phyloP scores from a whole-genome alignment of 2,113 vertebrate species.

The Sinocyclocheilus anophthalmus region DNA sequence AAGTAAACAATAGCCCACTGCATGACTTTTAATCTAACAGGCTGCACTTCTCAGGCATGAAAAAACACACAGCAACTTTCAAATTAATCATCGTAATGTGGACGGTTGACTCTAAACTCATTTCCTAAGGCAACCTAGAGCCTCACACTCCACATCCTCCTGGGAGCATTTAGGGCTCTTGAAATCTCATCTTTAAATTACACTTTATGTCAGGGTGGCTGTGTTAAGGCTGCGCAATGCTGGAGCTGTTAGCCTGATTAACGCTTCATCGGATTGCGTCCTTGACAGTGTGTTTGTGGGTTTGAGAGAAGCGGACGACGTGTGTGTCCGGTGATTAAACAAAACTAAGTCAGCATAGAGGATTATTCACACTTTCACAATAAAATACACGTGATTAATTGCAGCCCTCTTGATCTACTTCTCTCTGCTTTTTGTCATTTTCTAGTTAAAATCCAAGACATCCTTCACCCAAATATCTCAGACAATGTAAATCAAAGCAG shows the following conservation, averaged over 20 bases:
- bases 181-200: constrained; percentile 49
- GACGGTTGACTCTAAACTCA: constrained; percentile 15
- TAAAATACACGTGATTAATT: constrained; percentile 11
- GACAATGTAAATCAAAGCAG: neutral
- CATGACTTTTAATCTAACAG: constrained; percentile 6
- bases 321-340: constrained; percentile 39
- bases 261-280: constrained; percentile 5
- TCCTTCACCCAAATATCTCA: neutral
- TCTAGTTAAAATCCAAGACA: neutral
- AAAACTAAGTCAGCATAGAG: neutral
- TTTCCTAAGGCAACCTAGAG: neutral
- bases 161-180: neutral
- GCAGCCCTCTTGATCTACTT: neutral
- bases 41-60: constrained; percentile 15
- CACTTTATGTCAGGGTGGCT: constrained; percentile 32
- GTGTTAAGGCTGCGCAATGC: neutral
- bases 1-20: neutral
- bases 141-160: neutral
- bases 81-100: constrained; percentile 3
- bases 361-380: constrained; percentile 21
- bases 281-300: constrained; percentile 20
- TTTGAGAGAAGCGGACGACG: neutral
- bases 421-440: neutral
- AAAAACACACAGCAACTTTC: neutral
- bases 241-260: constrained; percentile 48